Conservation (phyloP, 2,797 vertebrate species). For the Calcarius lapponicus region DNA sequence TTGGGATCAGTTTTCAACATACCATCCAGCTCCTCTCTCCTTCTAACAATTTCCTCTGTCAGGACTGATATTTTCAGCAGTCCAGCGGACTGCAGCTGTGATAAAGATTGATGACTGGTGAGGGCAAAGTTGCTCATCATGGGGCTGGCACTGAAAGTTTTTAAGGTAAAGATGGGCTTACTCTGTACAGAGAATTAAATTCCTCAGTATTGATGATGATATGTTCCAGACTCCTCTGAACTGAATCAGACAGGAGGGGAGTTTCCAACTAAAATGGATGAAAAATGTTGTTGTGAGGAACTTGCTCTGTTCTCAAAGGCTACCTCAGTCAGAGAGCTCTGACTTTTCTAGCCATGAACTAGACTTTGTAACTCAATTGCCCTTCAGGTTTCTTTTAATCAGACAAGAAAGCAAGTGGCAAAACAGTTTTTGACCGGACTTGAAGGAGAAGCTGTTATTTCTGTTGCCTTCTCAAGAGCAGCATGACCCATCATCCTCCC, state of each 20-base stretch:
- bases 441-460: background rate
- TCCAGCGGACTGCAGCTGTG: background rate
- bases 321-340: background rate
- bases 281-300: background rate
- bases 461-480: background rate
- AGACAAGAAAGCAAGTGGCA: background rate
- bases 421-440: background rate
- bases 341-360: background rate
- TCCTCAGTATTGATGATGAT: background rate
- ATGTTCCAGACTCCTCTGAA: background rate
- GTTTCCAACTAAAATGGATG: background rate
- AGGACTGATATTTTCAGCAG: background rate
- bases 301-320: background rate
- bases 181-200: background rate
- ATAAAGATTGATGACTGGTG: background rate
- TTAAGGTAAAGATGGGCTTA: background rate
- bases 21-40: background rate
- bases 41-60: background rate
- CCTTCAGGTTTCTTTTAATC: background rate
- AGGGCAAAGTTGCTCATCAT: background rate
- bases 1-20: background rate
- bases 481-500: background rate
- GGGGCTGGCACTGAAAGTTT: background rate
- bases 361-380: background rate
- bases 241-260: background rate